These are phyloP conservation scores for Ectemnius lituratus DNA, from an alignment of 2,888 invertebrate genomes.

Conservation along the genomic window DNA sequence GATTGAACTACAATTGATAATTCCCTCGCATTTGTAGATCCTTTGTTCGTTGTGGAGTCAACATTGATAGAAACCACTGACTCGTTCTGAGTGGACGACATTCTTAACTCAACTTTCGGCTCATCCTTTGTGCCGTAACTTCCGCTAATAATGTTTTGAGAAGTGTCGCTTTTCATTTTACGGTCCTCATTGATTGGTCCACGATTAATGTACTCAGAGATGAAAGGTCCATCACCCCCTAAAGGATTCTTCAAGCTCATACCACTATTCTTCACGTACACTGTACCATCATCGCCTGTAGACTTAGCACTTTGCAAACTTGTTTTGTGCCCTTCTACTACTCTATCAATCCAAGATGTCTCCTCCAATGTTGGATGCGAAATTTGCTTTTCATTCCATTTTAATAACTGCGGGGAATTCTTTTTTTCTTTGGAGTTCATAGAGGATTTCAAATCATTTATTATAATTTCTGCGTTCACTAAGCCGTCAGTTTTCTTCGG, in stretches of 20 bases:
- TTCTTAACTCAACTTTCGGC: slow-evolving; percentile 50
- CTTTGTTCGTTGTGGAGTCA: slow-evolving; percentile 21
- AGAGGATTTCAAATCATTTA: slow-evolving; percentile 36
- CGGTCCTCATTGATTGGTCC: neutral
- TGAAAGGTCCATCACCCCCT: neutral
- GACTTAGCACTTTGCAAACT: neutral
- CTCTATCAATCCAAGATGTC: slow-evolving; percentile 45
- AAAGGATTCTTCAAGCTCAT: too few relatives aligned
- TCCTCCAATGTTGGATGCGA: slow-evolving; percentile 9
- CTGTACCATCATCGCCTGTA: neutral
- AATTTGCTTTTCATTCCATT: too few relatives aligned
- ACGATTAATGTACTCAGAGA: slow-evolving; percentile 15
- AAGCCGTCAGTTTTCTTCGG: slow-evolving; percentile 19
- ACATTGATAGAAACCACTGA: slow-evolving; percentile 54
- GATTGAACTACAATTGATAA: slow-evolving; percentile 55
- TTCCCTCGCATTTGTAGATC: slow-evolving; percentile 31
- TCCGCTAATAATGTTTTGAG: neutral
- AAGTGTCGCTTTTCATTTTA: neutral
- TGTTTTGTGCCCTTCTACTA: slow-evolving; percentile 35
- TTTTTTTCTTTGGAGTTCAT: slow-evolving; percentile 6
- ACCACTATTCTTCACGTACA: neutral
- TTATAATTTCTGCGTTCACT: slow-evolving; percentile 36
- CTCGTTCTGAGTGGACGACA: slow-evolving; percentile 53
- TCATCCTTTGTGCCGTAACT: neutral
- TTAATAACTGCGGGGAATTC: neutral